Conservation (phyloP, 2,113 vertebrate species). For the Tinamus guttatus region DNA sequence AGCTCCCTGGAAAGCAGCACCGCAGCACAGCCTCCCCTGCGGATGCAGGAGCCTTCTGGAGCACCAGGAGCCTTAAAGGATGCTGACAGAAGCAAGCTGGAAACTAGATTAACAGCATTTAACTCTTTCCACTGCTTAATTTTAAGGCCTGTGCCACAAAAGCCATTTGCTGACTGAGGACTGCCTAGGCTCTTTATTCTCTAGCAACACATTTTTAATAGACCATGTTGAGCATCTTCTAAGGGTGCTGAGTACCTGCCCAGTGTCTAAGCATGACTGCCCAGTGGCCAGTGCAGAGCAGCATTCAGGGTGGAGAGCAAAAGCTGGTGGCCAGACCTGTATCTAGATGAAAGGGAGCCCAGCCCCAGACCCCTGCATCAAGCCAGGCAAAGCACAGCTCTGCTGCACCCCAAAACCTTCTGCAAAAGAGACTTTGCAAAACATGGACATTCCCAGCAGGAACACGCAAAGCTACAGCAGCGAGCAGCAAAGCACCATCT, state of each 20-base stretch:
- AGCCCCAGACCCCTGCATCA: neutral
- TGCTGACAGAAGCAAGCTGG: neutral
- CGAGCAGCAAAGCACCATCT: neutral
- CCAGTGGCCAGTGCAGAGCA: too few relatives aligned
- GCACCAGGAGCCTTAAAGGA: neutral
- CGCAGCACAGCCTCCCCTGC: fast-evolving
- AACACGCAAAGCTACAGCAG: neutral
- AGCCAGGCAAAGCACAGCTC: neutral
- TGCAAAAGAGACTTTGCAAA: neutral
- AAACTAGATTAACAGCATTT: neutral
- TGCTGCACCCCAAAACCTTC: fast-evolving
- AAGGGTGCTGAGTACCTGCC: neutral
- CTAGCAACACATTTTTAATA: neutral
- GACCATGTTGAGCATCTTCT: neutral
- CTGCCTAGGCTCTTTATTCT: neutral
- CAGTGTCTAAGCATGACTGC: neutral
- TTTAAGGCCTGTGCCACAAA: neutral
- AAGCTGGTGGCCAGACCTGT: neutral
- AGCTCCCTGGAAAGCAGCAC: neutral
- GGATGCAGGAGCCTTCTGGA: neutral
- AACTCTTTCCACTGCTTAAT: neutral
- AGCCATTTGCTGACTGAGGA: neutral
- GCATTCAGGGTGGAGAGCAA: neutral
- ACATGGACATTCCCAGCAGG: neutral
- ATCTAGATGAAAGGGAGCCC: neutral